Evolutionary conservation across 2,113 vertebrate species (phyloP).

Genomic region (Chrysochloris asiatica): DNA sequence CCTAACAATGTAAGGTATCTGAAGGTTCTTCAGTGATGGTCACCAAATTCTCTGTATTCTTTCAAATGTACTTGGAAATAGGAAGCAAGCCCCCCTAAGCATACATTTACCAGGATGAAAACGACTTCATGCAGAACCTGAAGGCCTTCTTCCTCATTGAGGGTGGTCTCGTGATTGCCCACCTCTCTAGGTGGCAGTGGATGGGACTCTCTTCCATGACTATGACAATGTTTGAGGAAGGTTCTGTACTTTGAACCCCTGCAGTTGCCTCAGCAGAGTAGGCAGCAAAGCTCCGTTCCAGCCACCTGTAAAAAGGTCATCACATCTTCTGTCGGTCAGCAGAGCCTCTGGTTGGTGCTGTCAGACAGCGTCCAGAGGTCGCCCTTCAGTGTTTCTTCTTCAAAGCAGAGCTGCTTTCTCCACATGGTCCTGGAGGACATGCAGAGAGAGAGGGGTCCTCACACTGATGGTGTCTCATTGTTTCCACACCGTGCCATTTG

Average conservation of each 20-base stretch:
- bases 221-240: no score
- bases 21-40: conserved; percentile 91
- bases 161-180: conserved; percentile 88
- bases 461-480: conserved; percentile 83
- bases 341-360: conserved; percentile 89
- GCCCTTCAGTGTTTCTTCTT: conserved; percentile 83
- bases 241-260: no score
- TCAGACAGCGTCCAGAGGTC: conserved; percentile 89
- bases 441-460: conserved; percentile 82
- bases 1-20: no score
- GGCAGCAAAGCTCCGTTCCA: no score
- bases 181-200: conserved; percentile 89
- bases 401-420: conserved; percentile 81
- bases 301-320: conserved; percentile 93
- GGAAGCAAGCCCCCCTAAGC: conserved; percentile 91
- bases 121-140: conserved; percentile 87
- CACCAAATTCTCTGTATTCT: conserved; percentile 90
- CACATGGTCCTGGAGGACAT: conserved; percentile 51
- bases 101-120: conserved; percentile 88
- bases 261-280: conserved; percentile 86
- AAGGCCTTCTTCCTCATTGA: conserved; percentile 88
- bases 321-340: no score
- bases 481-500: conserved; percentile 81
- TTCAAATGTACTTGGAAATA: conserved; percentile 87
- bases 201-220: conserved; percentile 89